Base-by-base conservation (phyloP, 1,140 invertebrate genomes). In the Ylistrum balloti region DNA sequence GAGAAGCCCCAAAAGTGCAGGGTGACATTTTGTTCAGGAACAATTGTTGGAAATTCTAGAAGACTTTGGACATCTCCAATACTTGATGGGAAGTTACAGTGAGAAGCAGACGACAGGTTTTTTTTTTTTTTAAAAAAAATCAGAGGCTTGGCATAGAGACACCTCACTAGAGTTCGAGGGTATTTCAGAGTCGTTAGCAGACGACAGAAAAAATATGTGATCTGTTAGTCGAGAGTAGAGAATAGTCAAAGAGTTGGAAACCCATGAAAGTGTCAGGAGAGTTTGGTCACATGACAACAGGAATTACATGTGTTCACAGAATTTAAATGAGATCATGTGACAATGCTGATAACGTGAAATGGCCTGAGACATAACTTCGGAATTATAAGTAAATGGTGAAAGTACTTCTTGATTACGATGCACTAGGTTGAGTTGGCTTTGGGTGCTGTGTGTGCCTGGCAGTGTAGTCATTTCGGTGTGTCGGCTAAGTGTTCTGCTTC, bases 271-370 rank as follows among this genome's bases (percentile, higher is more conserved):
- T 74, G 56, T 28, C 56, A n/a, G n/a, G 56, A 28, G 56, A 28
- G 56, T 74, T 74, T 74, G n/a, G 22, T 74, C n/a, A n/a, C n/a
- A 74, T 28, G 56, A 74, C 56, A 74, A 74, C 56, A 5, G 56
- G 56, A 74, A 74, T 74, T 28, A 74, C 56, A 28, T 74, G 56
- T 74, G 17, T 74, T 74, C 56, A 22, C 17, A n/a, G 56, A 28
- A n/a, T 74, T 74, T 74, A 74, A 74, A 74, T 74, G 56, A 28
- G n/a, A n/a, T 74, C 56, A 74, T 74, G 56, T 74, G 56, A 74
- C 56, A 74, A 17, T 74, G 56, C n/a, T 74, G 28, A 74, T 74
- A 74, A n/a, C 22, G 45, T 74, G 56, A 74, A 74, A 28, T 74
- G 56, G 56, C 56, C 0, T 5, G n/a, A 74, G 28, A 74, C 56